A percentile compares a stretch with the other conserved stretches of the same genome.
phyloP scores from a whole-genome alignment of 2,113 vertebrate species.

The Pedionomus torquatus region DNA sequence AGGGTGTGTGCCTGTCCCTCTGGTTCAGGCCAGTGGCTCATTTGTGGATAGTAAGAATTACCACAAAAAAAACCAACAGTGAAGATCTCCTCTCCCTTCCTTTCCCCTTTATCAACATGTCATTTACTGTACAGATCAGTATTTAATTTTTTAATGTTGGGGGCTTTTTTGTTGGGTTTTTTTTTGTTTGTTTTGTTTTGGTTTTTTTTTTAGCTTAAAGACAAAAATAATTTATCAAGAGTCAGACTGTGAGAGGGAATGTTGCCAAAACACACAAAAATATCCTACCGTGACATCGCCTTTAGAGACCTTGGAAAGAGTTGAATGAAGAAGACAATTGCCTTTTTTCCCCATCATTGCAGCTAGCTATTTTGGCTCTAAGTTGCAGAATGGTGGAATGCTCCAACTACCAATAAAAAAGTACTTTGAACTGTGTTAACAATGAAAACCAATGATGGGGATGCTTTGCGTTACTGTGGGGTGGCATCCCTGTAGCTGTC shows the following conservation, averaged over 20 bases:
- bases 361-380: background rate
- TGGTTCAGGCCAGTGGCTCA: background rate
- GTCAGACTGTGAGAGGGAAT: background rate
- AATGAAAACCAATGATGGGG: background rate
- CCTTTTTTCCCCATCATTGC: background rate
- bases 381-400: background rate
- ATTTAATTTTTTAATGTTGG: background rate
- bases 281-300: fast-evolving
- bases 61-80: fast-evolving
- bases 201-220: background rate
- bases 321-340: background rate
- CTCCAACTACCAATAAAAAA: background rate
- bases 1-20: background rate
- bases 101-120: background rate
- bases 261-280: background rate
- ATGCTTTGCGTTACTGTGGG: background rate
- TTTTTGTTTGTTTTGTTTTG: too few relatives aligned
- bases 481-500: background rate
- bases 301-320: background rate
- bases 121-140: background rate
- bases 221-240: background rate
- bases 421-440: background rate
- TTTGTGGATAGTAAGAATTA: background rate
- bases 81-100: background rate
- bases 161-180: too few relatives aligned